Evolutionary conservation across 2,888 invertebrate species (phyloP).

Genomic region (Mythimna vitellina): DNA sequence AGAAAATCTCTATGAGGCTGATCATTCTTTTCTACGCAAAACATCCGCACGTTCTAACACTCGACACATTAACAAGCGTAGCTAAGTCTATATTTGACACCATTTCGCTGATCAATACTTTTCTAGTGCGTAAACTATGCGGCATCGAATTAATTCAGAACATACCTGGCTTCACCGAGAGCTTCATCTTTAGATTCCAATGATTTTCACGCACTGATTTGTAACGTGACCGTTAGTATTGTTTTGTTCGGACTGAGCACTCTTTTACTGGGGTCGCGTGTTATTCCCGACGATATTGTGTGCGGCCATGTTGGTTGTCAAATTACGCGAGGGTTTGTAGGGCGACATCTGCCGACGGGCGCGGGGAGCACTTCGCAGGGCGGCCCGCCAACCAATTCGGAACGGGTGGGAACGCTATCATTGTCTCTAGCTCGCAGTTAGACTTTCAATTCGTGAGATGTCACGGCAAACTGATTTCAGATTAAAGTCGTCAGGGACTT

Average conservation of each 20-base stretch:
- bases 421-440: slow-evolving; percentile 60
- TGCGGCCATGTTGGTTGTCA: slow-evolving; percentile 68
- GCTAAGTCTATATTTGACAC: slow-evolving; percentile 59
- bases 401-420: slow-evolving; percentile 60
- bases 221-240: slow-evolving; percentile 24
- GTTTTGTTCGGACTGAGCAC: slow-evolving; percentile 52
- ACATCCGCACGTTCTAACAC: slow-evolving; percentile 19
- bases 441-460: slow-evolving; percentile 68
- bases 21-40: slow-evolving; percentile 24
- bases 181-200: slow-evolving; percentile 56
- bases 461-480: slow-evolving; percentile 65
- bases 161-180: slow-evolving; percentile 60
- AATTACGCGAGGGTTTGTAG: slow-evolving; percentile 65
- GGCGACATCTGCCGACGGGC: slow-evolving; percentile 79
- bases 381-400: slow-evolving; percentile 54
- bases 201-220: slow-evolving; percentile 50
- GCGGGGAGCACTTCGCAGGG: slow-evolving; percentile 63
- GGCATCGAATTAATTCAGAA: slow-evolving; percentile 27
- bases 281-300: slow-evolving; percentile 67
- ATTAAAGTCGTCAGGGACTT: slow-evolving; percentile 53
- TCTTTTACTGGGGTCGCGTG: slow-evolving; percentile 72
- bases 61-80: slow-evolving; percentile 29
- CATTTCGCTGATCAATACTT: slow-evolving; percentile 78
- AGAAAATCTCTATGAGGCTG: slow-evolving; percentile 23
- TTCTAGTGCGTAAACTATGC: slow-evolving; percentile 53